A percentile compares a stretch with the other conserved stretches of the same genome.
These are phyloP conservation scores for Cataglyphis livida DNA, from an alignment of 2,888 invertebrate species.

Conservation along the genomic window DNA sequence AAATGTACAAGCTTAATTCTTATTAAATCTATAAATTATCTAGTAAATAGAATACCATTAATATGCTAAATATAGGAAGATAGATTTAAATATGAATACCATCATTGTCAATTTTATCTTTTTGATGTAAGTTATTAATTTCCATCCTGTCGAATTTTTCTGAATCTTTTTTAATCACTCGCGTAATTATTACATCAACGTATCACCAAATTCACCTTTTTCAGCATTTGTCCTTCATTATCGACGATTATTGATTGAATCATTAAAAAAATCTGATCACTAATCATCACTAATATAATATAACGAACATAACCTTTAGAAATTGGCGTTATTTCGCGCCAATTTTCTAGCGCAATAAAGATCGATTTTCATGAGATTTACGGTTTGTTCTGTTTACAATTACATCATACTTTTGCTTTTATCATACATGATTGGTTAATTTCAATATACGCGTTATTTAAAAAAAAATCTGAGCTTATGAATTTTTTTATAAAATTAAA, in stretches of 20 bases:
- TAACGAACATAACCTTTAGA: slow-evolving; percentile 32
- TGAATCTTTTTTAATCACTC: not conserved
- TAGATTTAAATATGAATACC: slow-evolving; percentile 21
- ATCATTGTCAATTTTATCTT: slow-evolving; percentile 11
- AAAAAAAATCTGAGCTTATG: not conserved
- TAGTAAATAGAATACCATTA: not conserved
- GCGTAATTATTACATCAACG: not conserved
- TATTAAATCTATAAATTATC: not conserved
- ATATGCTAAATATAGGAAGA: not conserved
- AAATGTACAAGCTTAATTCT: not conserved
- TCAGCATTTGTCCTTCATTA: not conserved
- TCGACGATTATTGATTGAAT: not conserved
- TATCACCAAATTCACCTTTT: not conserved
- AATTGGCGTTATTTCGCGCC: slow-evolving; percentile 28
- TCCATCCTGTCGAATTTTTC: slow-evolving; percentile 20
- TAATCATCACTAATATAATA: not conserved
- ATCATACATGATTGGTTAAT: not conserved
- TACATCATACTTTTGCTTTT: not conserved
- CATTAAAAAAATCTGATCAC: not conserved
- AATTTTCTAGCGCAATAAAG: not conserved
- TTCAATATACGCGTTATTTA: not conserved
- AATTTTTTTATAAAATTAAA: not conserved
- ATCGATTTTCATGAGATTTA: not conserved
- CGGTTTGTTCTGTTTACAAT: not conserved
- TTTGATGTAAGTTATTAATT: not conserved